Evolutionary conservation across 2,888 invertebrate species (phyloP), one percentile per base, ranked within the genome.

Genomic region (Drosophila prostipennis): DNA sequence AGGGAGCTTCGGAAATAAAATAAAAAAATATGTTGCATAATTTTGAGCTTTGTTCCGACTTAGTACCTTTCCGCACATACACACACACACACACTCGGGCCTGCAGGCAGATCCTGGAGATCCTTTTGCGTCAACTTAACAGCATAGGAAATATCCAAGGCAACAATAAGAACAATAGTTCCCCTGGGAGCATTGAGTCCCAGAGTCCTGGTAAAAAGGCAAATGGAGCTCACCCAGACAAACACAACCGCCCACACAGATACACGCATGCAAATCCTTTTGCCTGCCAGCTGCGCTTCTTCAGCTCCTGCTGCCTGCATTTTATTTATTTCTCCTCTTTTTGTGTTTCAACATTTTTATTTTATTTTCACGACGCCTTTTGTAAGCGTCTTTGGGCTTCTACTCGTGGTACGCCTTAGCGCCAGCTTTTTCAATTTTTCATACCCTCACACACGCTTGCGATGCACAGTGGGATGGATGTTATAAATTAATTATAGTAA

Each of bases 131-230:
- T 88, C 84, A 87, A 83, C 84, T 88, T 88, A 85, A 86, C 84
- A 86, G 81, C 79, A 84, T 85, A 85, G 80, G 77, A 89, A 83
- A 87, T 85, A 78, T 83, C 84, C 82, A 79, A 80, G 78, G 78
- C 84, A 89, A 89, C 87, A 80, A 83, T 90, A 88, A 89, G 82
- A 87, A 87, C 89, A 90, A 90, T 90, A 87, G 90, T 89, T 87
- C 90, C 87, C 89, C 70, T 58, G 88, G 83, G 90, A 85, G 77
- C 87, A 78, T 68, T 75, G 69, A 63, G 64, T 68, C 55, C 73
- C 65, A 46, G 67, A 56, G 60, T 45, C 54, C 78, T 73, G 77
- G 80, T 79, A 76, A 86, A 86, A 84, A 80, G 87, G 89, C 82
- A 82, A 86, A 82, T 82, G 71, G 74, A 70, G 65, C 56, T 45